Evolutionary conservation across 2,797 vertebrate genomes (phyloP), one percentile per base, ranked within the genome.

Genomic region (Spheniscus humboldti): DNA sequence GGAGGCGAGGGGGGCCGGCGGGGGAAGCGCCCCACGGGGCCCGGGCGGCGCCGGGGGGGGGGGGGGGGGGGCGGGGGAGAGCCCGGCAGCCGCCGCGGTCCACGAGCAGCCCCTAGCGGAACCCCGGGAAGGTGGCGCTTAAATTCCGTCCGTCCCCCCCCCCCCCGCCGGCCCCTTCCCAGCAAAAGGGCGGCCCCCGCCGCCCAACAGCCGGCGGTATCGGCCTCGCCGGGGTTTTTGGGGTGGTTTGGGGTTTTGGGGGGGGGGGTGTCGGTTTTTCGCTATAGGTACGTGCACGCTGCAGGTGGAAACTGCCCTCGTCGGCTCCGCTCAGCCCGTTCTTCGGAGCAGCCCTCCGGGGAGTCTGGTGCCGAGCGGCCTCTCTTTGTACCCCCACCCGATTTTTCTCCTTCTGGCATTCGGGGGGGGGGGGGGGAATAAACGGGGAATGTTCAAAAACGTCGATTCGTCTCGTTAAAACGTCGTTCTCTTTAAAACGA

Each of bases 21-120:
- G 59, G 37, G 37, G 27, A 37, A 17, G 33, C 55, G 19, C 31
- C 53, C 53, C 28, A 12, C 20, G 15, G 23, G 47, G 20, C 20
- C 20, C 28, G 53, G 53, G 53, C 17, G 11, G 18, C 15, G 35
- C 28, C 37, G 37, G 10, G 37, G 37, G 37, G 37, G 37, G 37
- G 19, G 14, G 45, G 19, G 16, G 24, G n/a, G 59, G 15, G 60
- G 50, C 8, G 4, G n/a, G 11, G 28, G 30, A 35, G 37, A 24
- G 56, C 35, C 6, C 45, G 45, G 10, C 25, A 28, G 11, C 33
- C 39, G 69, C 31, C 37, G 97, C 98, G 98, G 98, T 97, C 96
- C 98, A 98, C 97, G 97, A 98, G 98, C 97, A 96, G 86, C 98
- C 98, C 98, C 98, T 98, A 96, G 97, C 96, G 98, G 98, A 96